Base-by-base conservation (phyloP, 30 jellyfish, hydroid and myxozoan genomes). In the Catostylus mosaicus region DNA sequence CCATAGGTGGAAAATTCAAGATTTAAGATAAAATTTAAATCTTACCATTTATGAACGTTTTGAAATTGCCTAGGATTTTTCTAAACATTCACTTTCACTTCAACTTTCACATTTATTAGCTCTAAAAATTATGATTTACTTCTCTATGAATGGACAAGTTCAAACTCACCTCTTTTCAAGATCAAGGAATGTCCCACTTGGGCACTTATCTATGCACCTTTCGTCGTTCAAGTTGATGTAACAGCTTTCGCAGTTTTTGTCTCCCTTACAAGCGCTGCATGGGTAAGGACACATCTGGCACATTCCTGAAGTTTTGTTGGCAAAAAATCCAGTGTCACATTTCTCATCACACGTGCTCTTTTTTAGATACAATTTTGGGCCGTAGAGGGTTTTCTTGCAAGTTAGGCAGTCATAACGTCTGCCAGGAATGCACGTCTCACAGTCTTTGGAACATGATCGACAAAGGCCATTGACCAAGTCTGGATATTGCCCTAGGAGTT, bases 271-370 rank as follows among this genome's bases (percentile, higher is more conserved):
- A 5, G 81, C 73, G 20, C 96, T 63, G 73, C 99, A 95, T 18
- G 88, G 91, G 40, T 76, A 72, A 20, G 97, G 97, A 37, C 99
- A 95, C 0, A 77, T n/a, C 59, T 84, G 87, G 38, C 99, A 95
- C 74, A 63, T 52, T 19, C 86, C 87, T 1, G 97, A 68, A 0
- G 95, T 94, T 23, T 54, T 61, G 87, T 94, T 87, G 72, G 90
- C 97, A 64, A 70, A 94, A 67, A 60, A 85, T 1, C 96, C 88
- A 47, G 30, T 43, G 63, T 88, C 89, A 65, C 99, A 94, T 32
- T 86, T 87, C 48, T 32, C 80, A 9, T 82, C 97, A 51, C 99
- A 94, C 50, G 68, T 50, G 69, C 91, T 80, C 30, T 73, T 87
- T 88, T 94, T 88, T 34, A 87, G 80, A 65, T 48, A 86, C 57